Evolutionary conservation across 2,113 vertebrate species (phyloP).

Genomic region (Tylochromis polylepis): DNA sequence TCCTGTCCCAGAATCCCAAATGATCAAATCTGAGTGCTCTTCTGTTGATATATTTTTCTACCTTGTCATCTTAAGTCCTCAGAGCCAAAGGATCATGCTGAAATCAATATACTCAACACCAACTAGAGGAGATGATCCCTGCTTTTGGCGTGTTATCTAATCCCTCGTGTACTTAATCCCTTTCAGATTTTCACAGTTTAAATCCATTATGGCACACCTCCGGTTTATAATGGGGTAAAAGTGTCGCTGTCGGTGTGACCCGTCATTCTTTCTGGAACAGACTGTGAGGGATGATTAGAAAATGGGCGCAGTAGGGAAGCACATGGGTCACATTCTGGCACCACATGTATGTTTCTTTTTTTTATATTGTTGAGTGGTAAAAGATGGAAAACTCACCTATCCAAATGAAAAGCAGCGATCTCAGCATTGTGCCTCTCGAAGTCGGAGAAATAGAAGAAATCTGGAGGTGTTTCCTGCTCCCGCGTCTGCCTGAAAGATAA

Average conservation of each 20-base stretch:
- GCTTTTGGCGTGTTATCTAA: conserved; percentile 25
- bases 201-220: conserved; percentile 1
- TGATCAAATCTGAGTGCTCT: not conserved
- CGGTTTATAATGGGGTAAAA: not conserved
- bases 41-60: not conserved
- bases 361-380: not conserved
- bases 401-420: conserved; percentile 95
- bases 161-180: conserved; percentile 41
- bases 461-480: conserved; percentile 94
- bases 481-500: conserved; percentile 83
- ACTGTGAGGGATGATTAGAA: not conserved
- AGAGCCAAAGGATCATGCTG: conserved; percentile 28
- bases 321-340: not conserved
- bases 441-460: conserved; percentile 99
- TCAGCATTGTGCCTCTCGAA: conserved; percentile 97
- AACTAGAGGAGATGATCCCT: conserved; percentile 33
- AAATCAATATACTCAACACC: conserved; percentile 38
- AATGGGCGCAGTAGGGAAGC: not conserved
- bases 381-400: conserved; percentile 76
- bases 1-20: not conserved
- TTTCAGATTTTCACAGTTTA: conserved; percentile 21
- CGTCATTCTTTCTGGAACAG: not conserved
- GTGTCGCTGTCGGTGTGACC: not conserved
- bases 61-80: not conserved
- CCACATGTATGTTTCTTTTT: not conserved